Conservation (phyloP, 2,888 invertebrate species). For the Marronus borbonicus region DNA sequence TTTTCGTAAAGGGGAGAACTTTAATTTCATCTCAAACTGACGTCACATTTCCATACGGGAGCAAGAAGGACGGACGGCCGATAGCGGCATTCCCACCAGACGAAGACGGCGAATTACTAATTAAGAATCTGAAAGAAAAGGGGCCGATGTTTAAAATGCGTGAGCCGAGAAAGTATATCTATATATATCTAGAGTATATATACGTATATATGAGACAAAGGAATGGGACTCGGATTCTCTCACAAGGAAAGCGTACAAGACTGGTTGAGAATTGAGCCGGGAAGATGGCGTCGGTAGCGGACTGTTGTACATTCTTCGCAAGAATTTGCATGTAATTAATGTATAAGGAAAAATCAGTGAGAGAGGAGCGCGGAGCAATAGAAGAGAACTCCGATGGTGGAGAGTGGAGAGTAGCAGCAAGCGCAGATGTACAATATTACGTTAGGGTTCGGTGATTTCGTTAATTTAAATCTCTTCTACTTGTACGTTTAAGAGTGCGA, state of each 20-base stretch:
- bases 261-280: slow-evolving; percentile 70
- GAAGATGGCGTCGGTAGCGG: slow-evolving; percentile 64
- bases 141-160: slow-evolving; percentile 73
- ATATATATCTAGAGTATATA: slow-evolving; percentile 64
- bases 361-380: slow-evolving; percentile 49
- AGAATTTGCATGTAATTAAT: slow-evolving; percentile 72
- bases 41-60: slow-evolving; percentile 69
- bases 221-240: slow-evolving; percentile 65
- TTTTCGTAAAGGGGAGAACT: slow-evolving; percentile 68
- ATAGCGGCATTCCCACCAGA: slow-evolving; percentile 47
- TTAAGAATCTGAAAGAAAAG: slow-evolving; percentile 81
- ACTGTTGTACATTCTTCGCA: slow-evolving; percentile 68
- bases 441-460: slow-evolving; percentile 63
- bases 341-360: slow-evolving; percentile 70
- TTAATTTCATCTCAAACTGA: slow-evolving; percentile 69
- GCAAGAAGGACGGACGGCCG: slow-evolving; percentile 44
- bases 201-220: slow-evolving; percentile 70
- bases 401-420: slow-evolving; percentile 45
- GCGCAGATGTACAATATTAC: slow-evolving; percentile 68
- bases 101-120: slow-evolving; percentile 76
- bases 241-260: slow-evolving; percentile 47
- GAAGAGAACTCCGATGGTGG: slow-evolving; percentile 38
- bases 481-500: slow-evolving; percentile 47
- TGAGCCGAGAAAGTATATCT: slow-evolving; percentile 68
- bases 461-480: slow-evolving; percentile 63